Evolutionary conservation across 2,113 vertebrate genomes (phyloP).

Genomic region (Zosterops borbonicus): DNA sequence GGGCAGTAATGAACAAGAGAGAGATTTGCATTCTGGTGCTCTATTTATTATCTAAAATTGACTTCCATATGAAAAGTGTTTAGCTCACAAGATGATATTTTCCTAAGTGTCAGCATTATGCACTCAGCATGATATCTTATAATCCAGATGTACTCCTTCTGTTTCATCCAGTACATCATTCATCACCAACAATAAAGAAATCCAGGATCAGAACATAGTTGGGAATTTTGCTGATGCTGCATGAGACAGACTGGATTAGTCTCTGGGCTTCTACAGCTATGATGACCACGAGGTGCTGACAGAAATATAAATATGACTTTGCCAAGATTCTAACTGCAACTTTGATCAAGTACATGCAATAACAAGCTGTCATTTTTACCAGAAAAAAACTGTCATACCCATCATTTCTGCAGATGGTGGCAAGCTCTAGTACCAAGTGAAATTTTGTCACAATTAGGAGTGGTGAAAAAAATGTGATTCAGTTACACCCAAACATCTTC

Average conservation of each 20-base stretch:
- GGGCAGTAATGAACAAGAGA: background rate
- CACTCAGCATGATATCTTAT: background rate
- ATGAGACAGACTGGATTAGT: background rate
- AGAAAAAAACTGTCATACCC: background rate
- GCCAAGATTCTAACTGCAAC: background rate
- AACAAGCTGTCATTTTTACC: background rate
- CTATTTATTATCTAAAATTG: slow-evolving; percentile 7
- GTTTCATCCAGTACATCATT: slow-evolving; percentile 26
- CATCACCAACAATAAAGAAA: slow-evolving; percentile 33
- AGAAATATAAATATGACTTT: background rate
- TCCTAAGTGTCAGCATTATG: slow-evolving; percentile 30
- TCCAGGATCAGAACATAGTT: background rate
- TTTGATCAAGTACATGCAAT: background rate
- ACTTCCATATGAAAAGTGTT: background rate
- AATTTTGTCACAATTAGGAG: background rate
- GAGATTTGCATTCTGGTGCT: background rate
- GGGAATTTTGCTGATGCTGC: slow-evolving; percentile 32
- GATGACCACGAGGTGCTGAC: background rate
- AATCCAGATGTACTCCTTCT: slow-evolving; percentile 49
- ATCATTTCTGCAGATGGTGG: background rate
- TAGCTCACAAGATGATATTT: slow-evolving; percentile 12
- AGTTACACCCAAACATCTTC: background rate
- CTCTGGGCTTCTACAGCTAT: background rate
- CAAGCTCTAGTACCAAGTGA: background rate
- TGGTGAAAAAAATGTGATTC: background rate